phyloP scores from a whole-genome alignment of 2,113 vertebrate species.

The Centropus bengalensis region DNA sequence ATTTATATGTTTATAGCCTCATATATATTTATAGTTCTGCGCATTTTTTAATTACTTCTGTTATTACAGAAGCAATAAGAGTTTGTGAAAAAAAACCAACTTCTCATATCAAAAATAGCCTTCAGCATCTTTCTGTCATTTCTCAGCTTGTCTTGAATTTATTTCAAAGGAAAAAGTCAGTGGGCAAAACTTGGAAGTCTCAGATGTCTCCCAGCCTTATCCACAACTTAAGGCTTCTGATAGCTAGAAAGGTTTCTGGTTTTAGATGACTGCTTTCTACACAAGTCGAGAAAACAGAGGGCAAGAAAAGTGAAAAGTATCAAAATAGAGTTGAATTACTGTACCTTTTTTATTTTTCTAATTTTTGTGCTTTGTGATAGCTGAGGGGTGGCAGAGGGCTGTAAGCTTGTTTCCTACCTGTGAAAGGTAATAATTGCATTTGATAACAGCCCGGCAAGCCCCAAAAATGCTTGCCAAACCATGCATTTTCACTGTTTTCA shows the following conservation, averaged over 20 bases:
- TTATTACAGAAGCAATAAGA: neutral
- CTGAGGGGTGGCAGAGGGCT: neutral
- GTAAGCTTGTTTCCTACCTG: neutral
- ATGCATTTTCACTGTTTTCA: too few relatives aligned
- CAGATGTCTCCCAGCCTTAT: neutral
- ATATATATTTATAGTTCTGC: neutral
- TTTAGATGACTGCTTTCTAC: neutral
- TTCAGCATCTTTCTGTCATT: neutral
- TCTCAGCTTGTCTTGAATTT: neutral
- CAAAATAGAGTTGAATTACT: neutral
- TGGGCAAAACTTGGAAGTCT: neutral
- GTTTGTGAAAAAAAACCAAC: neutral
- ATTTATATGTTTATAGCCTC: neutral
- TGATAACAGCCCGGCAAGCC: neutral
- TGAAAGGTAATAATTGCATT: neutral
- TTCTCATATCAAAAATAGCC: neutral
- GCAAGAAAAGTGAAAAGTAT: neutral
- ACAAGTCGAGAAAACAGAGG: neutral
- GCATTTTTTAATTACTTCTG: slow-evolving; percentile 19
- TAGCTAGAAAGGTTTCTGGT: neutral
- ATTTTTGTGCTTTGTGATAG: neutral
- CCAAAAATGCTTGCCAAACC: neutral
- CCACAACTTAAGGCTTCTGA: neutral
- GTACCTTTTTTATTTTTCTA: neutral
- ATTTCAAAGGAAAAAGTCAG: neutral